These are phyloP conservation scores for Trichomalopsis sarcophagae DNA, from an alignment of 1,140 invertebrate genomes.

Conservation along the genomic window DNA sequence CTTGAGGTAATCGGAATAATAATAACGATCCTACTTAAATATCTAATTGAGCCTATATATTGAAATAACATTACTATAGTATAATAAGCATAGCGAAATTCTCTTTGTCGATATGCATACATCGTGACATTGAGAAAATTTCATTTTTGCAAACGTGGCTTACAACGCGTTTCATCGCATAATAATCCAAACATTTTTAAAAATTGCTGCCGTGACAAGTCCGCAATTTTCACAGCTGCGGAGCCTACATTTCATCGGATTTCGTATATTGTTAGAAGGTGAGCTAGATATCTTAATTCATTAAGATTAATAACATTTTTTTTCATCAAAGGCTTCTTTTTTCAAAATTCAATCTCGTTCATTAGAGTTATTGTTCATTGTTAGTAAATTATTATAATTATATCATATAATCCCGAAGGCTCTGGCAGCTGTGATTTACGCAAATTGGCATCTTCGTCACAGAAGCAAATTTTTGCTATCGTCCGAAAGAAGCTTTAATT, in stretches of 20 bases:
- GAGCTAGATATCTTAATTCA: not conserved
- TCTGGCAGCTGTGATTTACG: constrained; percentile 63
- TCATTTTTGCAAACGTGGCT: not conserved
- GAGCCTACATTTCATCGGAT: constrained; percentile 54
- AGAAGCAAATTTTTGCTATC: constrained; percentile 63
- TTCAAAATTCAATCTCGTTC: not conserved
- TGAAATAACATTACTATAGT: constrained; percentile 41
- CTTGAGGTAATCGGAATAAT: constrained; percentile 66
- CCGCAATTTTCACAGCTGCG: constrained; percentile 62
- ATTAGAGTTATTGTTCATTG: not conserved
- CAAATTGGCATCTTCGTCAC: constrained; percentile 63
- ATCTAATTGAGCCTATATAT: constrained; percentile 37
- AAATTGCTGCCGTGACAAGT: constrained; percentile 70
- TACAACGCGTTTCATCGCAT: not conserved
- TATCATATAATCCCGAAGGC: constrained; percentile 55
- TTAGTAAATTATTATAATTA: not conserved
- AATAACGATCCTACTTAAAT: constrained; percentile 55
- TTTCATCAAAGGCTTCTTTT: not conserved
- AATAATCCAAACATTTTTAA: constrained; percentile 37
- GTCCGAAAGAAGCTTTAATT: not conserved
- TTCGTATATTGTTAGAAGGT: not conserved
- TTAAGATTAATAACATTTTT: not conserved
- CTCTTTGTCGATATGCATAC: constrained; percentile 62
- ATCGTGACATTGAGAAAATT: constrained; percentile 7
- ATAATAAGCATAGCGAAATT: constrained; percentile 49